Base-by-base conservation (phyloP, 92 coral and sea anemone species). In the Epizoanthus scotinus region DNA sequence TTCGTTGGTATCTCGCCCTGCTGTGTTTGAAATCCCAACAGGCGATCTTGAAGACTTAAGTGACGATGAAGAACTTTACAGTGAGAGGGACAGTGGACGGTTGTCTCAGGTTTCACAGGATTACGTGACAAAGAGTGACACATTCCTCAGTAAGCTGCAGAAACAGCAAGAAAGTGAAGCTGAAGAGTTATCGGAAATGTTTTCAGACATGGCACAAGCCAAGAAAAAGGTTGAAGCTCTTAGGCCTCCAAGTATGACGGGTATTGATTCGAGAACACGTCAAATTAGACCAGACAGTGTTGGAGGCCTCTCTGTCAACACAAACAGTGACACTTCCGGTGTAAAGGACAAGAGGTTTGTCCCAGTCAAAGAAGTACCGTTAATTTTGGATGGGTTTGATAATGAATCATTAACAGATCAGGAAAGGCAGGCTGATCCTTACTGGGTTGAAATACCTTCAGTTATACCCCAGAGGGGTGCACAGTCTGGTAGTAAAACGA, bases 1-100 rank as follows among this genome's bases (percentile, higher is more conserved):
- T 25, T 71, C 82, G 1, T 57, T 72, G 31, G 78, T 63, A 19
- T 82, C 88, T 20, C 91, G 86, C 36, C 86, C 97, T 2, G 65
- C 85, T 47, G 90, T 87, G 72, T 90, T 93, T 74, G 89, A 91
- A 74, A 93, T 93, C 34, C 97, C 97, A 40, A 93, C 97, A 17
- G 97, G 87, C 3, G 84, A 80, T 44, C 40, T 66, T 44, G 93
- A 90, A 26, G 81, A 77, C 9, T 81, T 55, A 10, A 87, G 81
- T 61, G 92, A 86, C 47, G 92, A 85, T 17, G 94, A 92, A 6
- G 72, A 68, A 61, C 53, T 59, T 40, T 19, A 15, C 26, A 15
- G 65, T 22, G 61, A 24, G 40, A 24, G 62, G 22, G 84, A 70
- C 0, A 78, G 78, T 17, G 65, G 21, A 40, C 71, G 25, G 36